Base-by-base conservation (phyloP, 1,140 invertebrate species). In the Leucophenga varia region DNA sequence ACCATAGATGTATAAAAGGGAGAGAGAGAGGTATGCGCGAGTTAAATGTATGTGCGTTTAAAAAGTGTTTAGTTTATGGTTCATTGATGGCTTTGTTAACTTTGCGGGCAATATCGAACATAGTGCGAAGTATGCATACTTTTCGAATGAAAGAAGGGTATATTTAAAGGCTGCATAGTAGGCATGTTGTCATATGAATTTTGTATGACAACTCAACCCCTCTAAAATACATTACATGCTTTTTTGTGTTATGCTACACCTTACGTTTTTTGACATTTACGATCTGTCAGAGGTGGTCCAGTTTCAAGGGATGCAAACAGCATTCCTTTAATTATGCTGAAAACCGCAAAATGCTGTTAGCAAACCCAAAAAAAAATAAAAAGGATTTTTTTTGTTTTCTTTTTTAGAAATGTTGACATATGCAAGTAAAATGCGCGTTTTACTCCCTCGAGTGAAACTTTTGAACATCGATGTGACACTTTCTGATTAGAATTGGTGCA, bases 31-130 rank as follows among this genome's bases (percentile, higher is more conserved):
- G n/a, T n/a, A n/a, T n/a, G n/a, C n/a, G n/a, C n/a, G n/a, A n/a
- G n/a, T n/a, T n/a, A n/a, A n/a, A n/a, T n/a, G n/a, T n/a, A n/a
- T n/a, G n/a, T n/a, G n/a, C 67, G 46, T 71, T 71, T 71, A 71
- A 71, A 70, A 71, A 71, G 67, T 71, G 67, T 71, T 71, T 71
- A 71, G 67, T 71, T 71, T 71, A 71, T 71, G 63, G 67, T 57
- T 54, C 63, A 70, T 71, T 71, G 67, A 71, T 71, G 67, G 67
- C 67, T 71, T 71, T 71, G 67, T 71, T 70, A 70, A 70, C 61
- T 67, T 52, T 47, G 49, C 47, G 57, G 5, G 25, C 55, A n/a
- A n/a, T n/a, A n/a, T n/a, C n/a, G n/a, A n/a, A n/a, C n/a, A n/a
- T n/a, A n/a, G n/a, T n/a, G n/a, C n/a, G n/a, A n/a, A n/a, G n/a